Evolutionary conservation across 2,888 invertebrate genomes (phyloP).

Genomic region (Cinara cedri): DNA sequence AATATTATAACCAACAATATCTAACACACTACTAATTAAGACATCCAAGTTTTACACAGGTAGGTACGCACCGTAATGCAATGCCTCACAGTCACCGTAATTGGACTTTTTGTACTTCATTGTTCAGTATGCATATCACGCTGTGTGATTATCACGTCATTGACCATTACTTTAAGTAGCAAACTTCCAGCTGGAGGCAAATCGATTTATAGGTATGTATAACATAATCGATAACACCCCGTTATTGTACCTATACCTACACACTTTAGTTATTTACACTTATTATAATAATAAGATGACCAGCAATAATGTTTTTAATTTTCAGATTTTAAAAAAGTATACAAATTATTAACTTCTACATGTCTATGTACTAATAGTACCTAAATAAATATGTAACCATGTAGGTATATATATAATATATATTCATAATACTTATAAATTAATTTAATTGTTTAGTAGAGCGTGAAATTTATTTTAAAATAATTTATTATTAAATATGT

Average conservation of each 20-base stretch:
- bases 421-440: too few relatives aligned
- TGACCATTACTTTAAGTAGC: neutral
- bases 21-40: conserved; percentile 35
- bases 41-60: conserved; percentile 23
- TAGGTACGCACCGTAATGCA: neutral
- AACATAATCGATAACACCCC: neutral
- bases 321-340: too few relatives aligned
- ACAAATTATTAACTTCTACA: neutral
- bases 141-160: conserved; percentile 1
- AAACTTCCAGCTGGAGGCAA: conserved; percentile 17
- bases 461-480: too few relatives aligned
- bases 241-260: neutral
- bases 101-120: conserved; percentile 33
- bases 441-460: too few relatives aligned
- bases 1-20: neutral
- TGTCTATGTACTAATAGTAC: too few relatives aligned
- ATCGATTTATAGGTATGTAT: conserved; percentile 8
- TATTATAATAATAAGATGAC: neutral
- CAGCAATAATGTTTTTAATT: conserved; percentile 14
- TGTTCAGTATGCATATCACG: neutral
- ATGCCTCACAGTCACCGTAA: neutral
- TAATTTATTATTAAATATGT: too few relatives aligned
- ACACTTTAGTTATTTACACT: neutral
- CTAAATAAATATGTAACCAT: too few relatives aligned
- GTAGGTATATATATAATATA: too few relatives aligned